Conservation (phyloP, 2,888 invertebrate genomes). For the Netelia inedita region DNA sequence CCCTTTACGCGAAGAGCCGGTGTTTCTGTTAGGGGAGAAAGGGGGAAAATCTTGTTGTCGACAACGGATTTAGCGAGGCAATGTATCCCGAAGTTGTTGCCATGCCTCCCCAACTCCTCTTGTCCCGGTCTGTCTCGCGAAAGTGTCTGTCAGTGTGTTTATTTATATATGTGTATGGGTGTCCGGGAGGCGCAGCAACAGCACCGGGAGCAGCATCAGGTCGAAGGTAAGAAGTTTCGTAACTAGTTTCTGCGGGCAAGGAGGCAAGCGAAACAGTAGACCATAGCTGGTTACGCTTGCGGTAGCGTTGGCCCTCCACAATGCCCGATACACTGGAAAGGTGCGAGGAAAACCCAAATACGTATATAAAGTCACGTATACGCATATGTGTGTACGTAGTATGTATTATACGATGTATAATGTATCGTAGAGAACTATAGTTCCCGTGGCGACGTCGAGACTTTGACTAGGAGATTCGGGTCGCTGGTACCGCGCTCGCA, state of each 20-base stretch:
- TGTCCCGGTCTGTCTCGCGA: conserved; percentile 37
- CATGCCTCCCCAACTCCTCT: conserved; percentile 27
- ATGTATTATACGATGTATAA: conserved; percentile 6
- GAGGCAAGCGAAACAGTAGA: conserved; percentile 50
- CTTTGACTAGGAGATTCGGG: conserved; percentile 24
- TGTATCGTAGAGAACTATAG: conserved; percentile 8
- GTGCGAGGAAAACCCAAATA: conserved; percentile 35
- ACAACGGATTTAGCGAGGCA: conserved; percentile 37
- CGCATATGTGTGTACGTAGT: conserved; percentile 11
- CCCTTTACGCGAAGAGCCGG: too few species aligned
- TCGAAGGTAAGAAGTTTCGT: conserved; percentile 75
- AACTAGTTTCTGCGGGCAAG: conserved; percentile 75
- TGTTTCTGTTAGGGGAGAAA: too few species aligned
- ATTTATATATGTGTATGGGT: background rate
- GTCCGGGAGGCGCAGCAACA: conserved; percentile 17
- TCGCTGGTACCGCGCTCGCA: conserved; percentile 30
- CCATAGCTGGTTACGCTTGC: conserved; percentile 55
- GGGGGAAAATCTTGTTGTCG: conserved; percentile 31
- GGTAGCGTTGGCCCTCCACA: conserved; percentile 45
- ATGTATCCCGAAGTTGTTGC: conserved; percentile 38
- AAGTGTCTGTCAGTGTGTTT: background rate
- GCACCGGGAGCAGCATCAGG: conserved; percentile 54
- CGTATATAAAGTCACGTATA: conserved; percentile 29
- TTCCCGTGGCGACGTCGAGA: conserved; percentile 30
- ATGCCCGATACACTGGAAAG: conserved; percentile 41